Percentiles rank a stretch among this genome's conserved stretches.
Evolutionary conservation across 1,140 invertebrate genomes (phyloP).

Genomic region (Formica selysi): DNA sequence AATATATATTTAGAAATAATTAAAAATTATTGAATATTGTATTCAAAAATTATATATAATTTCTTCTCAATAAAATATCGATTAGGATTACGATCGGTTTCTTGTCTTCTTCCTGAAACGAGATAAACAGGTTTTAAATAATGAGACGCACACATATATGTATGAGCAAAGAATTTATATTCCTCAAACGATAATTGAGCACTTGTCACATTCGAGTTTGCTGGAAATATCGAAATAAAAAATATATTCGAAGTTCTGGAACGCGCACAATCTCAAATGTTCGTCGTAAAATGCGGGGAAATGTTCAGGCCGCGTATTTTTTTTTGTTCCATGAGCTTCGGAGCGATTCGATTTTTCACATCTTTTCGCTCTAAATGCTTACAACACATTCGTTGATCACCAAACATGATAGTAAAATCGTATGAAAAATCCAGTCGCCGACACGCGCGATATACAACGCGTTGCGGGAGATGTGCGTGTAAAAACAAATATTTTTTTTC

Average conservation of each 20-base stretch:
- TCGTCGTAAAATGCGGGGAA: background rate
- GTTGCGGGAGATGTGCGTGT: background rate
- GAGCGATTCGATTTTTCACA: constrained; percentile 1
- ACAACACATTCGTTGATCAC: background rate
- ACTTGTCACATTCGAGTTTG: constrained; percentile 22
- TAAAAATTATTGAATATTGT: background rate
- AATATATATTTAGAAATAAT: background rate
- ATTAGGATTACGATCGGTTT: too few species aligned
- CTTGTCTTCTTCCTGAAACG: too few species aligned
- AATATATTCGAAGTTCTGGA: constrained; percentile 9
- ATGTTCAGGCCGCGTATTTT: background rate
- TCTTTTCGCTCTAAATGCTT: background rate
- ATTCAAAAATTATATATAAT: background rate
- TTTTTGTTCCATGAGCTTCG: constrained; percentile 13
- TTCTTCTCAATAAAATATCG: too few species aligned
- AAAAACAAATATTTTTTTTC: constrained; percentile 1
- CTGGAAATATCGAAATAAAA: constrained; percentile 52
- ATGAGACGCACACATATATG: background rate
- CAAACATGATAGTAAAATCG: background rate
- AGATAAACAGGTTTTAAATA: background rate
- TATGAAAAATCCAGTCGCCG: constrained; percentile 13
- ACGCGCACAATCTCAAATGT: constrained; percentile 14
- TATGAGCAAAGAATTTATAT: constrained; percentile 29
- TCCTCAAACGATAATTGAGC: constrained; percentile 15
- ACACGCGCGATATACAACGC: background rate